A percentile compares a stretch with the other conserved stretches of the same genome.
These are phyloP conservation scores for Labia minor DNA, from an alignment of 2,888 invertebrate genomes.

Conservation along the genomic window DNA sequence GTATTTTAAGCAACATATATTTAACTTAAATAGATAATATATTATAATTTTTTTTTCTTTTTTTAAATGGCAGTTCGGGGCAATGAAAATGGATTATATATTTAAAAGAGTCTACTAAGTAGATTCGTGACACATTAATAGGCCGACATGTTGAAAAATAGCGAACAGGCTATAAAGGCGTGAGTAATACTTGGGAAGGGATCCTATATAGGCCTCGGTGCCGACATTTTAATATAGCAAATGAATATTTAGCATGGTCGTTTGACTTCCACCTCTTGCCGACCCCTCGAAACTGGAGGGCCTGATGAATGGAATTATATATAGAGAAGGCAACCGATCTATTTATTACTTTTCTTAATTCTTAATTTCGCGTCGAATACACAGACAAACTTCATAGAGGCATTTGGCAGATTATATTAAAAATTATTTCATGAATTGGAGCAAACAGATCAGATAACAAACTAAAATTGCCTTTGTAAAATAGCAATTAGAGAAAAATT, in stretches of 20 bases:
- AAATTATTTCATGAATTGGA: no score
- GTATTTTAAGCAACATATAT: background rate
- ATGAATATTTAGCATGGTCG: slow-evolving; percentile 13
- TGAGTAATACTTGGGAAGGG: slow-evolving; percentile 13
- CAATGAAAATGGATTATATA: slow-evolving; percentile 13
- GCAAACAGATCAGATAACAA: no score
- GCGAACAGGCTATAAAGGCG: slow-evolving; percentile 13
- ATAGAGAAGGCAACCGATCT: no score
- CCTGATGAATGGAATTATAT: background rate
- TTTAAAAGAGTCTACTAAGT: slow-evolving; percentile 8
- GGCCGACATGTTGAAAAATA: slow-evolving; percentile 1
- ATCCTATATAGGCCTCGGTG: background rate
- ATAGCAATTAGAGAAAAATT: no score
- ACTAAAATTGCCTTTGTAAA: no score
- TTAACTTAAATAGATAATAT: slow-evolving; percentile 6
- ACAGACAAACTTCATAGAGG: no score
- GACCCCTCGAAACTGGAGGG: background rate
- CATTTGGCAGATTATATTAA: no score
- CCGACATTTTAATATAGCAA: slow-evolving; percentile 13
- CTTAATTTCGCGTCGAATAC: no score
- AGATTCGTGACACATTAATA: slow-evolving; percentile 8
- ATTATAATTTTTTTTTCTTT: background rate
- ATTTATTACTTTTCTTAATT: no score
- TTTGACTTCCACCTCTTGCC: background rate
- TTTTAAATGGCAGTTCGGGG: background rate